A percentile compares a stretch with the other conserved stretches of the same genome.
phyloP scores from a whole-genome alignment of 2,888 invertebrate species.

The Amitus sp. region DNA sequence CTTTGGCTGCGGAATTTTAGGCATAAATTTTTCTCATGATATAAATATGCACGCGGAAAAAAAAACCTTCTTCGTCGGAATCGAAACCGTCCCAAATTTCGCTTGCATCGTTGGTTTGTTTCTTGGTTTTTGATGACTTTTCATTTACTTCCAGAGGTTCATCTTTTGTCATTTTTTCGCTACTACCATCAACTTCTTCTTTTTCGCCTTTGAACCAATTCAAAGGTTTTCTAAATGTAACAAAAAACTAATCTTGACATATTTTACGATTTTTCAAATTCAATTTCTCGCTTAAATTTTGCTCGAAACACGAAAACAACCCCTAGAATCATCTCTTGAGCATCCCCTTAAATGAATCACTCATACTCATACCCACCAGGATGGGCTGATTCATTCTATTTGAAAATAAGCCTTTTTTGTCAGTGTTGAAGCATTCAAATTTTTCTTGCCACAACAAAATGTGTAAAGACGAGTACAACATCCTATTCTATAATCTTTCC shows the following conservation, averaged over 20 bases:
- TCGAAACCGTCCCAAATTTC: constrained; percentile 31
- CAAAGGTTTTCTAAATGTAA: constrained; percentile 45
- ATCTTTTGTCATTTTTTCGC: neutral
- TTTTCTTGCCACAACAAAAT: too few species aligned
- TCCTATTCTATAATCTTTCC: too few species aligned
- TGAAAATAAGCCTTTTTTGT: too few species aligned
- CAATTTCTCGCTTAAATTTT: too few species aligned
- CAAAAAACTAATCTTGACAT: neutral
- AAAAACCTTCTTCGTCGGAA: constrained; percentile 14
- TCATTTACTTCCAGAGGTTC: neutral
- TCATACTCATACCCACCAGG: too few species aligned
- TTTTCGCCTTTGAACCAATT: constrained; percentile 50
- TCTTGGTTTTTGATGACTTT: neutral
- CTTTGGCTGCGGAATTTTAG: neutral
- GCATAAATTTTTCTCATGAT: neutral
- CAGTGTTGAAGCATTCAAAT: too few species aligned
- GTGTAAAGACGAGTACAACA: too few species aligned
- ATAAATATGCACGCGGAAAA: neutral
- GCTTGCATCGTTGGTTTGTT: constrained; percentile 7
- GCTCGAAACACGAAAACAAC: too few species aligned
- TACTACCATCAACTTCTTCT: constrained; percentile 12
- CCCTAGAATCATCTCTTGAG: too few species aligned
- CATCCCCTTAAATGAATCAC: too few species aligned
- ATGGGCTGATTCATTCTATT: too few species aligned
- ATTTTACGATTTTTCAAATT: too few species aligned